Evolutionary conservation across 53 echinoderm and acorn worm genomes (phyloP).

Genomic region (Holothuria leucospilota): DNA sequence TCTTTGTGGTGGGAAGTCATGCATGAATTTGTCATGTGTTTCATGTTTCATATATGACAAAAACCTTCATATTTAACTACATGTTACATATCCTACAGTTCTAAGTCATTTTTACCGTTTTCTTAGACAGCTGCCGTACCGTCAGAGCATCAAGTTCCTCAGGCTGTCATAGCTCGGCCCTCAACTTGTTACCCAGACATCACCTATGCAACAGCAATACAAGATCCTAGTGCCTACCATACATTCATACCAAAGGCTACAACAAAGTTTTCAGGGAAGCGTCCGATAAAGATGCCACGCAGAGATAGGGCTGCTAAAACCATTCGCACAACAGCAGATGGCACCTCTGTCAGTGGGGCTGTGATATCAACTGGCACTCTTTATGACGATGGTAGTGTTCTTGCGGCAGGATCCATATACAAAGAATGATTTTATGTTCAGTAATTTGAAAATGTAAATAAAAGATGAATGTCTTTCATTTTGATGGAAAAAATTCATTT

Average conservation of each 20-base stretch:
- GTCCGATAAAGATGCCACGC: constrained; percentile 85
- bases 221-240: constrained; percentile 37
- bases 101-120: constrained; percentile 48
- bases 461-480: no score
- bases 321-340: constrained; percentile 75
- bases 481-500: no score
- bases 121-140: constrained; percentile 58
- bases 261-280: constrained; percentile 79
- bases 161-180: constrained; percentile 42
- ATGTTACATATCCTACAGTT: background rate
- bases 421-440: background rate
- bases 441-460: no score
- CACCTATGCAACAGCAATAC: constrained; percentile 56
- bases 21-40: no score
- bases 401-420: background rate
- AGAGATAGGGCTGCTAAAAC: constrained; percentile 90
- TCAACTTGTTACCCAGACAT: constrained; percentile 44
- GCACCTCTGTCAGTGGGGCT: constrained; percentile 31
- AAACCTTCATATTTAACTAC: no score
- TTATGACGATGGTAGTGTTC: constrained; percentile 9
- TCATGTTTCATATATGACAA: no score
- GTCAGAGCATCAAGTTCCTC: constrained; percentile 54
- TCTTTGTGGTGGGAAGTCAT: no score
- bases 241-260: constrained; percentile 28
- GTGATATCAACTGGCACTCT: background rate